phyloP scores from a whole-genome alignment of 2,797 vertebrate species.

The Sarcophilus harrisii region DNA sequence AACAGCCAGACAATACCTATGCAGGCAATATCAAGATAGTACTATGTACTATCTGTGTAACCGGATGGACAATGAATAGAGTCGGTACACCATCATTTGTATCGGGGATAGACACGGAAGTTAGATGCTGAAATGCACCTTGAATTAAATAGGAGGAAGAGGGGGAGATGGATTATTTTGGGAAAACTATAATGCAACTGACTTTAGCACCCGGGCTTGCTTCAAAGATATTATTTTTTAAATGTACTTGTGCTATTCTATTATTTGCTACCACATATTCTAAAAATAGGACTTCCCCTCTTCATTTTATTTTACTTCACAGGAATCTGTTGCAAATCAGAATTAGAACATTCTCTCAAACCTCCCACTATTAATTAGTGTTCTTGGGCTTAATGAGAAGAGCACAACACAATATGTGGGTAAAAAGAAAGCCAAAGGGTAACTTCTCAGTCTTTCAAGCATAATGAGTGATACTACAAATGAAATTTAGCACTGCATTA shows the following conservation, averaged over 20 bases:
- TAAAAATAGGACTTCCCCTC: conserved; percentile 31
- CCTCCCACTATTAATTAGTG: neutral
- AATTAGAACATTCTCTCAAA: conserved; percentile 32
- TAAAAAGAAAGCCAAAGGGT: conserved; percentile 25
- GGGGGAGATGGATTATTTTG: neutral
- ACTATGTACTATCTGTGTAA: neutral
- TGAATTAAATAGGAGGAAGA: neutral
- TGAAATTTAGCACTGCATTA: conserved; percentile 42
- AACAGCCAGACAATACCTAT: neutral
- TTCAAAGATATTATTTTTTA: conserved; percentile 23
- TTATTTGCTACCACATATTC: conserved; percentile 43
- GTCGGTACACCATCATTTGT: neutral
- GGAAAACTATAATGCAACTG: neutral
- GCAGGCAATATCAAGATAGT: neutral
- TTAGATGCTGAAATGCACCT: neutral
- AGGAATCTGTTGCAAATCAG: conserved; percentile 14
- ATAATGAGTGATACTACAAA: conserved; percentile 11
- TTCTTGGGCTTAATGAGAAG: conserved; percentile 20
- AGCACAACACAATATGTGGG: neutral
- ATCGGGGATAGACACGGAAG: neutral
- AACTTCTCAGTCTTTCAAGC: conserved; percentile 28
- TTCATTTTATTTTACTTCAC: conserved; percentile 36
- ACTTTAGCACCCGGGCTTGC: neutral
- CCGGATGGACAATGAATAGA: neutral
- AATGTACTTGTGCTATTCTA: conserved; percentile 1